Conservation (phyloP, 2,113 vertebrate genomes). For the Corynorhinus townsendii region DNA sequence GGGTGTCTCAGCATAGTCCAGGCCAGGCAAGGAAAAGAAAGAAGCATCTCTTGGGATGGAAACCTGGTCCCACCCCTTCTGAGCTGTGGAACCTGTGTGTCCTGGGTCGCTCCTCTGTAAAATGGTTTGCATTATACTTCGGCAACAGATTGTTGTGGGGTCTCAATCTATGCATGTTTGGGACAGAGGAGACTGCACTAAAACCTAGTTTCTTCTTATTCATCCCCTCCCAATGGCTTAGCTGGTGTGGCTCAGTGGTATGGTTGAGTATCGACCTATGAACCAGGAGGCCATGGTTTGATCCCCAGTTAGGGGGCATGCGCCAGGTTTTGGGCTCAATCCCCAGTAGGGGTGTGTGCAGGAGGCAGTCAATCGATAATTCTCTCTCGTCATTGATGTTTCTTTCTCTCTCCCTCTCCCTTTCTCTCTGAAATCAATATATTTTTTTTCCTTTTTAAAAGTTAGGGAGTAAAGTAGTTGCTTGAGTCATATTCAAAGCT, state of each 20-base stretch:
- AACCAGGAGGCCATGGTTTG: too few species aligned
- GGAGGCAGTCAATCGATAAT: too few species aligned
- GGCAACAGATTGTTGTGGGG: not conserved
- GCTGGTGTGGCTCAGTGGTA: too few species aligned
- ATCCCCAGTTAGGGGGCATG: too few species aligned
- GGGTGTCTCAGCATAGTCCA: not conserved
- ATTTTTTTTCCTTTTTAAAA: not conserved
- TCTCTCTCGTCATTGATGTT: too few species aligned
- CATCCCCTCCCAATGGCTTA: not conserved
- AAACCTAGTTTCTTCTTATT: not conserved
- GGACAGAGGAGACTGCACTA: not conserved
- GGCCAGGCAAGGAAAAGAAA: not conserved
- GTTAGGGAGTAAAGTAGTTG: not conserved
- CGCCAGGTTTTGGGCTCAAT: too few species aligned
- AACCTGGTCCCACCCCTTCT: not conserved
- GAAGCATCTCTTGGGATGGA: rapidly evolving
- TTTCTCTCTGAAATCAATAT: too few species aligned
- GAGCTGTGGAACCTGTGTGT: not conserved
- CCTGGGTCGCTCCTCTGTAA: too few species aligned
- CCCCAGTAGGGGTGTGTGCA: too few species aligned
- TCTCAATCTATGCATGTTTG: not conserved
- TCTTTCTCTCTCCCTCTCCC: too few species aligned
- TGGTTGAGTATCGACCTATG: too few species aligned
- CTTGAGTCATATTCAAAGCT: not conserved
- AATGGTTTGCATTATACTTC: not conserved